These are phyloP conservation scores for Alectura lathami DNA, from an alignment of 2,113 vertebrate species.

Conservation along the genomic window DNA sequence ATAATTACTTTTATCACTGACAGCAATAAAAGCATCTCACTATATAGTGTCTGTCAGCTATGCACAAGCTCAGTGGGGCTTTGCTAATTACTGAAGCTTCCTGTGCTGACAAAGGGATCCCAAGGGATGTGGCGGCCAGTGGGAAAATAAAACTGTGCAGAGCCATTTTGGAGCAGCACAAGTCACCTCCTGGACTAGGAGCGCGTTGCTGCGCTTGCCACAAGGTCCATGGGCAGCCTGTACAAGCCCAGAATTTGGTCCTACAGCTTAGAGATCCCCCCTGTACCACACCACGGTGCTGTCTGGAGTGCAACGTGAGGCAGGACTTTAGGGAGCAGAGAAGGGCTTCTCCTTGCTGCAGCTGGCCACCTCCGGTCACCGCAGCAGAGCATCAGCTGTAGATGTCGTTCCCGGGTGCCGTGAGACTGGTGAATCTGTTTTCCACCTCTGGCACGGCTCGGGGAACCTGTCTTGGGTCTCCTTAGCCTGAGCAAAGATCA, in stretches of 20 bases:
- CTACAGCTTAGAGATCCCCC: neutral
- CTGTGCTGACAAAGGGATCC: neutral
- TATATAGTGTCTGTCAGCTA: neutral
- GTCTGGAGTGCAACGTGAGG: neutral
- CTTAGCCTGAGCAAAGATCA: neutral
- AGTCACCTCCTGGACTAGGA: neutral
- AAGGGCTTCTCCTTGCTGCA: neutral
- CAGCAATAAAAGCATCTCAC: neutral
- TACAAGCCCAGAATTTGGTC: neutral
- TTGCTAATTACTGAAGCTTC: neutral
- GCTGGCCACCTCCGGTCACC: neutral
- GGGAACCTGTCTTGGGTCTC: neutral
- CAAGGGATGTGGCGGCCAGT: neutral
- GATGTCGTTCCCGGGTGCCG: neutral
- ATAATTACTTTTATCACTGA: neutral
- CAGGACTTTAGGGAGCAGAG: neutral
- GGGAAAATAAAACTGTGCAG: neutral
- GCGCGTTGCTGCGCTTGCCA: fast-evolving
- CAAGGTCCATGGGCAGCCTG: neutral
- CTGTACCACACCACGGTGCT: neutral
- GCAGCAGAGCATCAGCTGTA: neutral
- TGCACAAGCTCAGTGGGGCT: neutral
- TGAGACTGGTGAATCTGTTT: neutral
- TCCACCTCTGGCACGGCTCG: neutral
- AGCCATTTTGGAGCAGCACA: neutral